Percentiles rank a stretch among this genome's conserved stretches.
These are phyloP conservation scores for Galeopterus variegatus DNA, from an alignment of 2,113 vertebrate genomes.

Conservation along the genomic window DNA sequence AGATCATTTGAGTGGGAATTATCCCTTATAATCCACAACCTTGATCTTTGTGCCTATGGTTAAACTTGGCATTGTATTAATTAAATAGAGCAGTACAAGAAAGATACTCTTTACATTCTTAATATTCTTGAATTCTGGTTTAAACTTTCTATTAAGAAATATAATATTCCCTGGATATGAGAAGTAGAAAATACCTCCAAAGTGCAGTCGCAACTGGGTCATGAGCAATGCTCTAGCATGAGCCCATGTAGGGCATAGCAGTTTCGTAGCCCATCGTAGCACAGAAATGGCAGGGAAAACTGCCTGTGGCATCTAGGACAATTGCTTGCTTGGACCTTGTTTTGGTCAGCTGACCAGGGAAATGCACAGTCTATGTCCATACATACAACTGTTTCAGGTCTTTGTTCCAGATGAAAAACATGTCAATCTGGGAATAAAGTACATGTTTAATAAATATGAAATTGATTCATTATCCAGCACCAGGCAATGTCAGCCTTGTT, in stretches of 20 bases:
- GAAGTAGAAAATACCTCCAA: background rate
- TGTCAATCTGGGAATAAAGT: background rate
- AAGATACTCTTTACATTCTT: background rate
- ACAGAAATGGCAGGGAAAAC: background rate
- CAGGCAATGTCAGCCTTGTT: background rate
- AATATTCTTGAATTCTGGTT: background rate
- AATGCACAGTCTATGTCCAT: background rate
- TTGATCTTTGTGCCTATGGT: background rate
- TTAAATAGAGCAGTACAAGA: background rate
- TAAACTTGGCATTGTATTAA: background rate
- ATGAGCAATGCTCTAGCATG: background rate
- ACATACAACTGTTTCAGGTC: background rate
- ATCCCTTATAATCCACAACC: background rate
- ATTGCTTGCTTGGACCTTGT: background rate
- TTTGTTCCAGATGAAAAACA: background rate
- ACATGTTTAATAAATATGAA: background rate
- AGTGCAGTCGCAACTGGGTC: background rate
- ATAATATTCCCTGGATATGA: background rate
- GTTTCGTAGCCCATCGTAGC: rapidly evolving
- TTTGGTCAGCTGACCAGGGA: background rate
- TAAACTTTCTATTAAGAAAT: background rate
- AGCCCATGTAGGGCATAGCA: background rate
- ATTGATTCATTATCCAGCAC: background rate
- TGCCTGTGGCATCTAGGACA: no score
- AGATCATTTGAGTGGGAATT: background rate